Evolutionary conservation across 2,797 vertebrate genomes (phyloP), one percentile per base, ranked within the genome.

Genomic region (Spinus pinus): DNA sequence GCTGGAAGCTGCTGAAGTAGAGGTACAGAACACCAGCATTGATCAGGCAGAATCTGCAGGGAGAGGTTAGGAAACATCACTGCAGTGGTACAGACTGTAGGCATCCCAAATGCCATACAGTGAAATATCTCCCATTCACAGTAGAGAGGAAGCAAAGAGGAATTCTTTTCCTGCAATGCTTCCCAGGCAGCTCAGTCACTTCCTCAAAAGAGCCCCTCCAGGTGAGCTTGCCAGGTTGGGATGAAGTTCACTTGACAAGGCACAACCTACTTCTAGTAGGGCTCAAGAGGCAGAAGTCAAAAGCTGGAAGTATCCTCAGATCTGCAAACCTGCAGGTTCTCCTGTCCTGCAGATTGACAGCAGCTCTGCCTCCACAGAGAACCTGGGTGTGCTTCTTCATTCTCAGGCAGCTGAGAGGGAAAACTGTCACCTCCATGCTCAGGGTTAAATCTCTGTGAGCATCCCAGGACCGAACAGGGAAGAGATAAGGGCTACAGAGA

Each of bases 1-100:
- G 99, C 97, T 99, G 99, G 97, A 99, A 99, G 97, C 98, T 99
- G 96, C 99, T 99, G 98, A 99, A 99, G 98, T 99, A 99, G 71
- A 99, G 98, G 80, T 99, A 99, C 91, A 99, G 98, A 95, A 99
- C 98, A 30, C 99, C 99, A 51, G 99, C 99, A n/a, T 99, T 99
- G 98, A 99, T 99, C 97, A 99, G 94, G 97, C 99, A 99, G 98
- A 99, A 99, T 97, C 99, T 99, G 95, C 31, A 95, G 73, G 83
- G 41, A 64, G 23, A 31, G 25, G 42, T 47, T 6, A 72, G 67
- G 12, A 91, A 25, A 13, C 1, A 4, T 81, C 42, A 85, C 5
- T 85, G 28, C 3, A 17, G 42, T 14, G 28, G 14, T 14, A 65
- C 5, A 86, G 41, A 51, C 15, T 42, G 42, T 49, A 70, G 39